These are phyloP conservation scores for Adelphocoris suturalis DNA, from an alignment of 2,888 invertebrate species.

Conservation along the genomic window DNA sequence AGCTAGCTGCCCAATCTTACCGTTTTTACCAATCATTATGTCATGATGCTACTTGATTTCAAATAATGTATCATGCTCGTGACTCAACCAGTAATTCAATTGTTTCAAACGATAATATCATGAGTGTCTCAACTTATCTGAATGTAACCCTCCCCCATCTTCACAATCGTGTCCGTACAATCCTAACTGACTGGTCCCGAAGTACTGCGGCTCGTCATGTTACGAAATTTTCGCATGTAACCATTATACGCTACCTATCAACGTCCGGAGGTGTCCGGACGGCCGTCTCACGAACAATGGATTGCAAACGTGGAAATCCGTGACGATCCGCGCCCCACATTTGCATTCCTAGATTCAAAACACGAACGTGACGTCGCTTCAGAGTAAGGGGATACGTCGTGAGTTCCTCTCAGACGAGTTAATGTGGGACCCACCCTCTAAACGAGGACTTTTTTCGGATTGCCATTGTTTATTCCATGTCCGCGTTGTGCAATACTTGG, in stretches of 20 bases:
- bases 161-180: background rate
- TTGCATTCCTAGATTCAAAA: background rate
- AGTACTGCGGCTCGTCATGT: background rate
- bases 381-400: background rate
- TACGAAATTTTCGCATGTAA: background rate
- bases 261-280: conserved; percentile 6
- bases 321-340: conserved; percentile 10
- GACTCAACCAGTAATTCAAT: too few species aligned
- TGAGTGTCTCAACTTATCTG: too few species aligned
- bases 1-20: too few species aligned
- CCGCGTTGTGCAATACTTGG: conserved; percentile 21
- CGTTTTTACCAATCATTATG: too few species aligned
- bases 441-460: background rate
- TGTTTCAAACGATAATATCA: too few species aligned
- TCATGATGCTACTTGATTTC: too few species aligned
- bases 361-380: background rate
- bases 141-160: too few species aligned
- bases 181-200: background rate
- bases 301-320: conserved; percentile 35
- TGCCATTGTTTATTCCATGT: conserved; percentile 10
- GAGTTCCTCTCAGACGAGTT: background rate
- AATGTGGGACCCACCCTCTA: background rate
- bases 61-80: too few species aligned
- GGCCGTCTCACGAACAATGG: conserved; percentile 8
- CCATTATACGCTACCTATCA: background rate